These are phyloP conservation scores for Anisognathus igniventris DNA, from an alignment of 2,797 vertebrate species.

Conservation along the genomic window DNA sequence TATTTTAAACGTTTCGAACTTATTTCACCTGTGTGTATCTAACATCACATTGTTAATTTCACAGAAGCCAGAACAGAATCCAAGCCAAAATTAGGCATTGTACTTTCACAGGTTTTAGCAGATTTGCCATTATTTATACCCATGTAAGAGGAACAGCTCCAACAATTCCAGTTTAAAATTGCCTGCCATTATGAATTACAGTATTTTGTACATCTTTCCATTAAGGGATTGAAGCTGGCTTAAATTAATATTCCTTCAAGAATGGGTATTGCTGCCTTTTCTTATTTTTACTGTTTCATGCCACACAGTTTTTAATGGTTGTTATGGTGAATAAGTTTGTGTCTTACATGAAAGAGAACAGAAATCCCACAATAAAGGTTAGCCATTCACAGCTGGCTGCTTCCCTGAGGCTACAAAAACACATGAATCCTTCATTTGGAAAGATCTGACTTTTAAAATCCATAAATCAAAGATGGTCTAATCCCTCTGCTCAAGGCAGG, in stretches of 20 bases:
- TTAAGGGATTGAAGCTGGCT: not conserved
- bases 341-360: not conserved
- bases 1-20: not conserved
- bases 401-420: not conserved
- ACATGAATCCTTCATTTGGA: not conserved
- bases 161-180: not conserved
- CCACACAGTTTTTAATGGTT: not conserved
- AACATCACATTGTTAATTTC: not conserved
- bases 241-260: not conserved
- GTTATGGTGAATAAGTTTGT: conserved; percentile 27
- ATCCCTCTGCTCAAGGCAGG: not conserved
- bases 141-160: not conserved
- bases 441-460: not conserved
- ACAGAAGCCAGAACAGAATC: not conserved
- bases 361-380: conserved; percentile 36
- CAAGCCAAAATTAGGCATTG: not conserved
- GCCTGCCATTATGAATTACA: not conserved
- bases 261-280: not conserved
- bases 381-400: not conserved
- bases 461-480: not conserved
- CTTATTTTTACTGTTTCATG: not conserved
- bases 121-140: not conserved
- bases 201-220: not conserved
- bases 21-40: not conserved
- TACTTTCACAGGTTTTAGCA: not conserved